Conservation (phyloP, 2,113 vertebrate genomes). For the Phrynosoma platyrhinos region DNA sequence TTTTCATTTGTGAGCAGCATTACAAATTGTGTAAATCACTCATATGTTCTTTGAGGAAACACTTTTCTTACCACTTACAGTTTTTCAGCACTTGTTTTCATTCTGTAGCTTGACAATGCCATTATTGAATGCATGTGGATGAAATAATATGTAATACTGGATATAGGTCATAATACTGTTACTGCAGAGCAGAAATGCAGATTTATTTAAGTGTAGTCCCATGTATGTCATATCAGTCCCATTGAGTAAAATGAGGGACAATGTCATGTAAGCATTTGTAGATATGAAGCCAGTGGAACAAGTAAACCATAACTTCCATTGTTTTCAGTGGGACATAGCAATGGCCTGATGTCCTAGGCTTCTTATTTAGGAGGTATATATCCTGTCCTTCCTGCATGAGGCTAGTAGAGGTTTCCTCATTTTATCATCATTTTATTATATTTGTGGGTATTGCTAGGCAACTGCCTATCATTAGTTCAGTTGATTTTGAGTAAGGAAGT, state of each 20-base stretch:
- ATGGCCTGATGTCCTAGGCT: background rate
- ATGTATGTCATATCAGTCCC: background rate
- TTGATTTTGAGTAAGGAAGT: background rate
- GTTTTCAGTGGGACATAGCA: background rate
- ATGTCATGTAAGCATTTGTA: background rate
- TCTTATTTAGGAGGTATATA: background rate
- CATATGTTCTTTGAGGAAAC: background rate
- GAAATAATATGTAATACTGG: background rate
- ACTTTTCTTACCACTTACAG: background rate
- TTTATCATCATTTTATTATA: conserved; percentile 3
- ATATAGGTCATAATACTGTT: background rate
- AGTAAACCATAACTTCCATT: background rate
- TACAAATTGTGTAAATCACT: background rate
- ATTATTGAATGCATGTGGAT: background rate
- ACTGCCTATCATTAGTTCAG: background rate
- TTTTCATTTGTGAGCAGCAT: background rate
- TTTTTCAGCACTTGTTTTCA: background rate
- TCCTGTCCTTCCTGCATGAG: background rate
- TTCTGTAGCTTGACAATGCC: background rate
- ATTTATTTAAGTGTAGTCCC: rapidly evolving
- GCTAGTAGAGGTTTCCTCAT: background rate
- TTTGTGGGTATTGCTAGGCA: background rate
- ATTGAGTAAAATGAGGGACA: background rate
- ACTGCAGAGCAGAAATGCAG: background rate
- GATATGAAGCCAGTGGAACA: background rate